Evolutionary conservation across 2,113 vertebrate genomes (phyloP), one percentile per base, ranked within the genome.

Genomic region (Miniopterus natalensis): DNA sequence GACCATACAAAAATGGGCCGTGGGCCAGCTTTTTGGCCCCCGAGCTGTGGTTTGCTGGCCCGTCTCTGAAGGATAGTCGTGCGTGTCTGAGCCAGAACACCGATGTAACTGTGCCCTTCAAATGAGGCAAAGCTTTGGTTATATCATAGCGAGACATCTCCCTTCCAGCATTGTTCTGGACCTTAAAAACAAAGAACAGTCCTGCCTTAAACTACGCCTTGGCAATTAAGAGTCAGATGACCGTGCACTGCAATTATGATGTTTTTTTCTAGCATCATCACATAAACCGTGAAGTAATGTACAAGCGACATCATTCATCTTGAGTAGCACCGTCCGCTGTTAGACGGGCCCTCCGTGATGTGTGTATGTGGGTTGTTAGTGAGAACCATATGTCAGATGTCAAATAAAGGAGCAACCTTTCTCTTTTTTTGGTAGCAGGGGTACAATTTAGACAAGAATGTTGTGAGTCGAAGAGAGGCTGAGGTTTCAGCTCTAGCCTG

Each of bases 281-380:
- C 17, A 36, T 94, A 96, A 97, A 84, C 86, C 78, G 88, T 83
- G 91, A 89, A 95, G 59, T 96, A 59, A 96, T 83, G 94, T 95
- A 66, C n/a, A 91, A 78, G 89, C 42, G 21, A 36, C 47, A 47
- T 31, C 65, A 70, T 81, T 89, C 29, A 63, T 96, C 78, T 78
- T 66, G 40, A 84, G 4, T 91, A 84, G 86, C 47, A 84, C 7
- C 59, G 2, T 91, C 53, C 36, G 9, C n/a, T 83, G 14, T 77
- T 93, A 40, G 83, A 84, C 36, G 84, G 21, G 51, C 70, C 47
- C 18, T 61, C 31, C 45, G 6, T 49, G 47, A 15, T 86, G 47
- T 84, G n/a, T 49, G 4, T 55, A 5, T 81, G 36, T 84, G 27
- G 78, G 15, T 74, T 78, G 49, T 86, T 91, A 55, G 74, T 83